Evolutionary conservation across 2,888 invertebrate genomes (phyloP), one percentile per base, ranked within the genome.

Genomic region (Tromatobia lineatoria): DNA sequence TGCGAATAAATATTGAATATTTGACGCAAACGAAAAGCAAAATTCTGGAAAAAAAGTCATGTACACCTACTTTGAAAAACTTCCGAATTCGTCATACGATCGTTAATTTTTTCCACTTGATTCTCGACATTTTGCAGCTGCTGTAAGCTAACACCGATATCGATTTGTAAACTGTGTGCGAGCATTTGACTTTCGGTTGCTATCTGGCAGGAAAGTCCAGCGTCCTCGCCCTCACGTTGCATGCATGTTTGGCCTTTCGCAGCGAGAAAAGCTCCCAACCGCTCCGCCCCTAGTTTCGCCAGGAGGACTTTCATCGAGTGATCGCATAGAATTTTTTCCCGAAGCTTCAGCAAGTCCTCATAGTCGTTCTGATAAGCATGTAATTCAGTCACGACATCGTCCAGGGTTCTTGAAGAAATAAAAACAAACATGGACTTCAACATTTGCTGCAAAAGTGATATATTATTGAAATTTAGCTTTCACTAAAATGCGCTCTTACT

Each of bases 361-460:
- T 96, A 96, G 83, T 95, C 95, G 83, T 94, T 94, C 89, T 96
- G 96, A 91, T 96, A 96, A 84, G 95, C 95, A 85, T 95, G 95
- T 80, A 96, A 92, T 88, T 96, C 96, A n/a, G 94, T 93, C 82
- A 96, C 91, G 78, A 96, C 95, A 83, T 94, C 94, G 91, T 96
- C 96, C 66, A 96, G 93, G 50, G 95, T 95, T 88, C 96, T 96
- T 87, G 52, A 88, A 87, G 29, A 57, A 77, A 79, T n/a, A 42
- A 50, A 80, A 54, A 78, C 23, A n/a, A 64, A 18, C 18, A 59
- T 34, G 15, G 1, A 29, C 42, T 59, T 67, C 0, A 23, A 47
- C 7, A 38, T 29, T 47, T 8, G 20, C 3, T 1, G 50, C 11
- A n/a, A n/a, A 38, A 15, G 34, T 38, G 66, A 0, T 4, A n/a